Evolutionary conservation across 2,888 invertebrate genomes (phyloP), one percentile per base, ranked within the genome.

Genomic region (Barypeithes pellucidus): DNA sequence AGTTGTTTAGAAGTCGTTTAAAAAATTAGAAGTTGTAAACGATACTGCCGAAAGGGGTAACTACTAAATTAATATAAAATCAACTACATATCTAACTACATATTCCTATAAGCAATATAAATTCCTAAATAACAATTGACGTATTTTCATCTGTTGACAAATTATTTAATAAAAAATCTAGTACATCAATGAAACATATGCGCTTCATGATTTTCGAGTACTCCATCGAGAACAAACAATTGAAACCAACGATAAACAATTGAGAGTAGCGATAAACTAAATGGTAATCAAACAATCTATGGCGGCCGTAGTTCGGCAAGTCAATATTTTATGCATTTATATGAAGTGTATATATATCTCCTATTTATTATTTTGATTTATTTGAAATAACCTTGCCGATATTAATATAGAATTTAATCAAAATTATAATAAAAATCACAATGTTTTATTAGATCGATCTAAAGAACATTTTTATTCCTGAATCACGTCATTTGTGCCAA

Each of bases 221-320:
- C 54, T 57, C 54, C 7, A 33, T 57, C 54, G 33, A 57, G 33
- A 57, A 57, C n/a, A 57, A 57, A 57, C 54, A 57, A 52, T 29
- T 52, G 52, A 12, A 50, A 22, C 59, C 36, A 61, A 22, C 39
- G 50, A 59, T 54, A 70, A 70, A 71, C 71, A 71, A 59, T 65
- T 14, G 54, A 43, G 16, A 60, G 47, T 69, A 52, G 45, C 63
- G 71, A 71, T 71, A 71, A 65, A 45, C 59, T 50, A 65, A 71
- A 71, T 65, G 65, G 57, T 71, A 57, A 29, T 65, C 71, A 71
- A 71, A 71, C 71, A 71, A 36, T 59, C 45, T 71, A 24, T 47
- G 59, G 41, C 54, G 18, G 45, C 41, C 36, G 50, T 18, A 22
- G 16, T 22, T 50, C 22, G 68, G 52, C 61, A 16, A 69, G 61